phyloP scores from a whole-genome alignment of 2,888 invertebrate species.

The Cantharis nigra region DNA sequence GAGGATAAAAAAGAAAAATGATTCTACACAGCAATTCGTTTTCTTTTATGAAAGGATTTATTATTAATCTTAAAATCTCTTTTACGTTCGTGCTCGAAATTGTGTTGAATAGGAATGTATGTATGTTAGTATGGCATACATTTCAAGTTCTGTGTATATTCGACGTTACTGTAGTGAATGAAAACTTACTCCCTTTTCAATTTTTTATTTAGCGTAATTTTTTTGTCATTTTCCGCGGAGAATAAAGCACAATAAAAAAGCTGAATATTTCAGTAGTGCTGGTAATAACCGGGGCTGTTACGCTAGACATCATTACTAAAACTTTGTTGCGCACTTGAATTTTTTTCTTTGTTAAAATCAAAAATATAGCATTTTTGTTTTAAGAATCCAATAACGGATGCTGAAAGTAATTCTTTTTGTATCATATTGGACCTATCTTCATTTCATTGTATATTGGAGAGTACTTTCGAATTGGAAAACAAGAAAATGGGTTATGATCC shows the following conservation, averaged over 20 bases:
- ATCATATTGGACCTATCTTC: not conserved
- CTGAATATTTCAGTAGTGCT: not conserved
- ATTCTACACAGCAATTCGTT: not conserved
- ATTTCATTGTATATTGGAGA: not conserved
- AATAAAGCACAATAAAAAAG: not conserved
- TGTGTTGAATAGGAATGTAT: not conserved
- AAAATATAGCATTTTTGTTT: not conserved
- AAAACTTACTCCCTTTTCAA: not conserved
- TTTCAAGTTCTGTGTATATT: not conserved
- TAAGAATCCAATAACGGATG: not conserved
- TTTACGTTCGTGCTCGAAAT: not conserved
- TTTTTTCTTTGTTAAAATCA: not conserved
- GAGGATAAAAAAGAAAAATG: not conserved
- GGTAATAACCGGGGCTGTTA: not conserved
- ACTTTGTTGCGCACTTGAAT: not conserved
- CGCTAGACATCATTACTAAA: not conserved
- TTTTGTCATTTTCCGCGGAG: not conserved
- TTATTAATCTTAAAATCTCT: slow-evolving; percentile 3
- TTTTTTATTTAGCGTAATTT: not conserved
- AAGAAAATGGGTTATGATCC: not conserved
- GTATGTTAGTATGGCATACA: not conserved
- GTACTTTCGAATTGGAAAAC: not conserved
- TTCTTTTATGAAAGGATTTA: slow-evolving; percentile 1
- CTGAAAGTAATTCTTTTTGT: not conserved
- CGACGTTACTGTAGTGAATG: not conserved